Conservation (phyloP, 2,113 vertebrate species). For the Collichthys lucidus region DNA sequence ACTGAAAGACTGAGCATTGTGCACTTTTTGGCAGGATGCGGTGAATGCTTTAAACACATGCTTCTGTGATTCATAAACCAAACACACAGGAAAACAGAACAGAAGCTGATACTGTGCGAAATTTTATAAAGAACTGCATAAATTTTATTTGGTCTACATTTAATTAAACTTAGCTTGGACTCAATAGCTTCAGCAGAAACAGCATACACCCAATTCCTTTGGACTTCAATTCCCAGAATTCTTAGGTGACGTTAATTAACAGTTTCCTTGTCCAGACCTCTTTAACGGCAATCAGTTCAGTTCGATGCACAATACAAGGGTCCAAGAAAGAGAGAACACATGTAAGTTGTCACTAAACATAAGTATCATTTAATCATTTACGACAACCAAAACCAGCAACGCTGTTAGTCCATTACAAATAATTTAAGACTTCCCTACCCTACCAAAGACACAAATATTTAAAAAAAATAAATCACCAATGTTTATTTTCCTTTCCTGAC, state of each 20-base stretch:
- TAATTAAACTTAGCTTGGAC: background rate
- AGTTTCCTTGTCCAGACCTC: background rate
- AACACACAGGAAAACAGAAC: conserved; percentile 26
- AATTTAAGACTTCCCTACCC: background rate
- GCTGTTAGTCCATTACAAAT: background rate
- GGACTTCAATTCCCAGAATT: background rate
- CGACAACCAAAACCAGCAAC: background rate
- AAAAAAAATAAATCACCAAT: background rate
- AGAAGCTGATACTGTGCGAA: background rate
- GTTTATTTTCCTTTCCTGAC: background rate
- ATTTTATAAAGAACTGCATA: background rate
- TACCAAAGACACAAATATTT: background rate
- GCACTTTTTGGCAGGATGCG: conserved; percentile 27
- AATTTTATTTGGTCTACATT: background rate
- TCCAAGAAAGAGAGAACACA: background rate
- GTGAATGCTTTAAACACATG: conserved; percentile 36
- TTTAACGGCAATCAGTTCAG: no score
- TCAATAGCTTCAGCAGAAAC: background rate
- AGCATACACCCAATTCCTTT: no score
- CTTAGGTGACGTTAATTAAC: background rate
- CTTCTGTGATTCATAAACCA: conserved; percentile 26
- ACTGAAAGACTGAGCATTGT: conserved; percentile 31
- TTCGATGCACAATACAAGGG: no score
- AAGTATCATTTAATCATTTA: no score
- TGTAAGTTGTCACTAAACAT: no score